Evolutionary conservation across 2,888 invertebrate genomes (phyloP).

Genomic region (Lomographa bimaculata): DNA sequence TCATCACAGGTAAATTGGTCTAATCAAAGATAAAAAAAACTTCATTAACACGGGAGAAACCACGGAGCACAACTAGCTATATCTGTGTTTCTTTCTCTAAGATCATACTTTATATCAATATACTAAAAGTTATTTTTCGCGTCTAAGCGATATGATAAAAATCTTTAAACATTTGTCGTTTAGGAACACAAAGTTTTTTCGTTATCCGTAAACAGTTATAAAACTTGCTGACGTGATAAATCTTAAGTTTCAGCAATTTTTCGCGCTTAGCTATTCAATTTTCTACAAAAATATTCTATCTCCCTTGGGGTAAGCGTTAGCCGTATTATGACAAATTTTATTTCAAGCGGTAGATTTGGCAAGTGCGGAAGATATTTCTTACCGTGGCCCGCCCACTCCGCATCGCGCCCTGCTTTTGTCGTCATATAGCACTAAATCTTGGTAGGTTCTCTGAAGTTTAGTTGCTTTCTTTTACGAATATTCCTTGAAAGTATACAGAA

Average conservation of each 20-base stretch:
- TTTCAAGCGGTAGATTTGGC: constrained; percentile 54
- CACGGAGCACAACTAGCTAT: too few species aligned
- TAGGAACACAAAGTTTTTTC: too few species aligned
- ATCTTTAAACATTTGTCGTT: too few species aligned
- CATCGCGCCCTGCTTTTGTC: constrained; percentile 62
- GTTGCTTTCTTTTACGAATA: constrained; percentile 53
- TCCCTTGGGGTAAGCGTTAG: constrained; percentile 21
- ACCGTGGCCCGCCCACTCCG: constrained; percentile 53
- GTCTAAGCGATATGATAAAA: too few species aligned
- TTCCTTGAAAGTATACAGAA: constrained; percentile 16
- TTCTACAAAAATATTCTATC: constrained; percentile 14
- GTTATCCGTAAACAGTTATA: too few species aligned
- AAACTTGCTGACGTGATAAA: too few species aligned
- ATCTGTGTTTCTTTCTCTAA: too few species aligned
- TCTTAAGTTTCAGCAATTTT: neutral
- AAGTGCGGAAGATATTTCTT: constrained; percentile 60
- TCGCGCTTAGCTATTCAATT: constrained; percentile 10
- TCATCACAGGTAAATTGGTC: too few species aligned
- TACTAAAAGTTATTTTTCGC: too few species aligned
- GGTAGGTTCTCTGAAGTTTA: constrained; percentile 58
- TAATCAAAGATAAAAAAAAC: too few species aligned
- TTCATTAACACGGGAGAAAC: too few species aligned
- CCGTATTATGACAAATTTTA: constrained; percentile 50
- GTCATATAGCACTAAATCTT: constrained; percentile 69
- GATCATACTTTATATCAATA: too few species aligned